Evolutionary conservation across 2,797 vertebrate genomes (phyloP), one percentile per base, ranked within the genome.

Genomic region (Sphenopsis melanotis): DNA sequence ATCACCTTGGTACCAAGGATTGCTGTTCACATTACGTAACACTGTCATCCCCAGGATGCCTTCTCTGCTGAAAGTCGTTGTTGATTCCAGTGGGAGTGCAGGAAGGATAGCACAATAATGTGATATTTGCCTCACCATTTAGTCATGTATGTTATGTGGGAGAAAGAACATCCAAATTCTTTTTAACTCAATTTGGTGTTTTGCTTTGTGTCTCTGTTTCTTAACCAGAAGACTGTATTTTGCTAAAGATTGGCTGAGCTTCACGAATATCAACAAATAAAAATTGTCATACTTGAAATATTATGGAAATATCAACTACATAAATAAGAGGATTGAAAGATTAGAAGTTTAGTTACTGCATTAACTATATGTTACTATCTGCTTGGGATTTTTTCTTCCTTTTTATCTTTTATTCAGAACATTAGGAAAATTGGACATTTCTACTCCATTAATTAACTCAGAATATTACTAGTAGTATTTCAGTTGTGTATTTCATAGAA

Each of bases 331-430:
- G 1, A 88, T 5, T n/a, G 37, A 72, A 78, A 90, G 12, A 65
- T 37, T 61, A 55, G 11, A 44, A 55, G 17, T 57, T 47, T 75
- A 55, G 14, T 49, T 85, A 69, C 19, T 41, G 15, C 7, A 24
- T 39, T 87, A 80, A 30, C 9, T 75, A 7, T 52, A 15, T 44
- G 3, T 23, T 37, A 29, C 4, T 88, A 12, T 27, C 34, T 60
- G 5, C n/a, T 65, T 46, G 8, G 10, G 1, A 3, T 9, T 52
- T 21, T 53, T 30, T 23, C 30, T 37, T 15, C 6, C 0, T 46
- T 89, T 65, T 49, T 47, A 23, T 46, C 13, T 77, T 84, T 71
- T 91, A 69, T 41, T 37, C 60, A 70, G 8, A 72, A 34, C 26
- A 24, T 39, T 65, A 41, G 34, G 26, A 84, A 68, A 94, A 89